phyloP scores from a whole-genome alignment of 2,888 invertebrate species.

The Lycia hirtaria region DNA sequence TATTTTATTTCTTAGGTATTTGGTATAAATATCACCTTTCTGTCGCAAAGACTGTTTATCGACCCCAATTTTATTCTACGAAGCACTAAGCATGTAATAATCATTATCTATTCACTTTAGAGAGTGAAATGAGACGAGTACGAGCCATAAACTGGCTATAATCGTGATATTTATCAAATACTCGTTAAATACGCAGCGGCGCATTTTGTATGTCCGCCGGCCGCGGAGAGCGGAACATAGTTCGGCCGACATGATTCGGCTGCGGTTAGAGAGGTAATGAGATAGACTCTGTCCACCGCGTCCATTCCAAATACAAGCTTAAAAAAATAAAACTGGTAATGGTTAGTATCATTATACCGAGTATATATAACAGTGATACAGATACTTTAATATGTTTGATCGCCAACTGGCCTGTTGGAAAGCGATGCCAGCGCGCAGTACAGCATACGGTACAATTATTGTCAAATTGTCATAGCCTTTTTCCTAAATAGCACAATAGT shows the following conservation, averaged over 20 bases:
- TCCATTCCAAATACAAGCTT: neutral
- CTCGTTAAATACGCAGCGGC: slow-evolving; percentile 26
- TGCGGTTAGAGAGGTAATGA: slow-evolving; percentile 74
- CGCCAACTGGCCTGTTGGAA: no score
- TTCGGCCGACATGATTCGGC: slow-evolving; percentile 65
- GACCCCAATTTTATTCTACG: slow-evolving; percentile 1
- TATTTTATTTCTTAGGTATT: no score
- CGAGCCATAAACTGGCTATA: slow-evolving; percentile 9
- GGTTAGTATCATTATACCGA: neutral
- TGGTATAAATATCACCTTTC: no score
- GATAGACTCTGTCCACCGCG: slow-evolving; percentile 60
- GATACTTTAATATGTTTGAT: neutral
- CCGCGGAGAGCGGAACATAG: slow-evolving; percentile 64
- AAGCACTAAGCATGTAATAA: slow-evolving; percentile 1
- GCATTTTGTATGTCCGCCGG: slow-evolving; percentile 57
- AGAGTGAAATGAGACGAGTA: neutral
- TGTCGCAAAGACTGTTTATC: no score
- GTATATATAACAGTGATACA: neutral
- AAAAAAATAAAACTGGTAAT: neutral
- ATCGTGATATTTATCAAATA: slow-evolving; percentile 16
- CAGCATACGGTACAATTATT: no score
- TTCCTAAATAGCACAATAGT: no score
- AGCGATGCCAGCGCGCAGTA: no score
- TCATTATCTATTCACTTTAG: neutral
- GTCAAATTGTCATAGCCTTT: no score